These are phyloP conservation scores for Agrochola macilenta DNA, from an alignment of 2,888 invertebrate species.

Conservation along the genomic window DNA sequence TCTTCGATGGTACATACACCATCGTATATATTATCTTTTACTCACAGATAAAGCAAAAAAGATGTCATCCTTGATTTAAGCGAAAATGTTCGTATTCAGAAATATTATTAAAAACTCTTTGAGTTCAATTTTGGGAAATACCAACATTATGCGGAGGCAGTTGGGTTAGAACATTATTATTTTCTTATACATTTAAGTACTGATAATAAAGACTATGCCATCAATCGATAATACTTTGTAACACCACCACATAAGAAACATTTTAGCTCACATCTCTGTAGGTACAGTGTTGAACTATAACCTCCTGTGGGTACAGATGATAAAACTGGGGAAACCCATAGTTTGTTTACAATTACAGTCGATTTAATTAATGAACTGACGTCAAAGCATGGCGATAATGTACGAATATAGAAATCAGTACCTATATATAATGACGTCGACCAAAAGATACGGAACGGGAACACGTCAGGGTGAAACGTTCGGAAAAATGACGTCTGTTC, in stretches of 20 bases:
- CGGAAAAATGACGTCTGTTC: background rate
- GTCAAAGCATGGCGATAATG: constrained; percentile 28
- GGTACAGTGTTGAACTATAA: constrained; percentile 44
- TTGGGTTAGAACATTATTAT: background rate
- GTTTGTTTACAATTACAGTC: constrained; percentile 52
- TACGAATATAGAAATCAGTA: constrained; percentile 32
- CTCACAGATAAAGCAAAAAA: background rate
- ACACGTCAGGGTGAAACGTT: background rate
- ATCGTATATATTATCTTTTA: background rate
- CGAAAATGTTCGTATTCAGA: background rate
- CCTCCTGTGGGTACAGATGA: constrained; percentile 44
- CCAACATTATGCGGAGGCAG: background rate
- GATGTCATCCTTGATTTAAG: background rate
- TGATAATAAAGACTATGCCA: background rate
- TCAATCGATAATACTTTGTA: constrained; percentile 28
- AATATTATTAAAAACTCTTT: background rate
- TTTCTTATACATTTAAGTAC: background rate
- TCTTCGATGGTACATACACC: too few relatives aligned
- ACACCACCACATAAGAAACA: background rate
- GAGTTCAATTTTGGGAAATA: constrained; percentile 1
- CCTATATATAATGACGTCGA: constrained; percentile 19
- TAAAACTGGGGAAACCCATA: constrained; percentile 54
- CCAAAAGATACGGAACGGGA: background rate
- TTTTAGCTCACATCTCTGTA: constrained; percentile 16
- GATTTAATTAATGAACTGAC: constrained; percentile 51